phyloP scores from a whole-genome alignment of 1,140 invertebrate genomes.

The Olivierus martensii region DNA sequence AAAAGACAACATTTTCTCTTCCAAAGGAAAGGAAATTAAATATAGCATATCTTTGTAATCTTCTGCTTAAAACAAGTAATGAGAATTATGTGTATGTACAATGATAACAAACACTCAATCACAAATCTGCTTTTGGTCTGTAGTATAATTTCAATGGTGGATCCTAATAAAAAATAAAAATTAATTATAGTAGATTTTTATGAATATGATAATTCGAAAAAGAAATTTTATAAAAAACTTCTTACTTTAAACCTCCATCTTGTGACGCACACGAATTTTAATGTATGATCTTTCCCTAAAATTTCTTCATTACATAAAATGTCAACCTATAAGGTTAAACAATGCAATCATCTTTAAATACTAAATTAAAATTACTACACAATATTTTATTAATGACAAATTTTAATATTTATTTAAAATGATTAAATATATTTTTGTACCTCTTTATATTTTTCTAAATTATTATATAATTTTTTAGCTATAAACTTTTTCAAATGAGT shows the following conservation, averaged over 20 bases:
- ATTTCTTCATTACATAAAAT: conserved; percentile 97
- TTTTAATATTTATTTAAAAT: too few relatives aligned
- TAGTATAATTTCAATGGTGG: conserved; percentile 21
- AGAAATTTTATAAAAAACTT: not conserved
- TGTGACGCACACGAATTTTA: conserved; percentile 97
- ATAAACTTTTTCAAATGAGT: conserved; percentile 96
- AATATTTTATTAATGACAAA: conserved; percentile 1
- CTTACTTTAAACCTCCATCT: conserved; percentile 80
- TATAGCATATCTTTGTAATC: too few relatives aligned
- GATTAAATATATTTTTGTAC: conserved; percentile 42
- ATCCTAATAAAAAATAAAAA: conserved; percentile 15
- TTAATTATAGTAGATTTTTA: not conserved
- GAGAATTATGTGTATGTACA: not conserved
- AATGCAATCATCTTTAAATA: too few relatives aligned
- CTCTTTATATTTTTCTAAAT: conserved; percentile 87
- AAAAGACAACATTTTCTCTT: too few relatives aligned
- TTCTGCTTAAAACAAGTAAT: too few relatives aligned
- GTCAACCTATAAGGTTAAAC: conserved; percentile 85
- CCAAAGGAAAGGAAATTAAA: too few relatives aligned
- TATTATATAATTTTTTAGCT: conserved; percentile 83
- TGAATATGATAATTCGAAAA: too few relatives aligned
- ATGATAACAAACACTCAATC: not conserved
- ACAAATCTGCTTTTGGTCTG: conserved; percentile 18
- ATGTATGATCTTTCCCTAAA: conserved; percentile 93
- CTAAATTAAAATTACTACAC: not conserved